Base-by-base conservation (phyloP, 92 coral and sea anemone genomes). In the Bergia puertoricense region DNA sequence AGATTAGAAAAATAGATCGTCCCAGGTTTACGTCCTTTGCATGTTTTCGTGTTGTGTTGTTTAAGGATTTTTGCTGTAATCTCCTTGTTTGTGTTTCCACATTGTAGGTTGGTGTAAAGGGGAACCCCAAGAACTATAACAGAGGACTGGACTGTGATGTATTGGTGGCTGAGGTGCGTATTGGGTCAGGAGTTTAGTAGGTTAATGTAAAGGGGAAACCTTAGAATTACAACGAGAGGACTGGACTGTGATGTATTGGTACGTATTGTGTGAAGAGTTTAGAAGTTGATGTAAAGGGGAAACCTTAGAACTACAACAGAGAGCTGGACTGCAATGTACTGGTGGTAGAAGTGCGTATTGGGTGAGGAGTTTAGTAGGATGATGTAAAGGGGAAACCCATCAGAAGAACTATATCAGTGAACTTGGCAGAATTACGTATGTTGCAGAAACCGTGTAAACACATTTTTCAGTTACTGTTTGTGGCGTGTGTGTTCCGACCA, bases 161-260 rank as follows among this genome's bases (percentile, higher is more conserved):
- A 39, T 95, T 97, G n/a, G 99, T 97, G n/a, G 99, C 99, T 68
- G 99, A 97, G 97, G 99, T 96, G 57, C 40, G 91, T 68, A n/a
- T 79, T 13, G 36, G 6, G 65, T 56, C 18, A 56, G 51, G 51
- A 46, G 51, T 46, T 46, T 6, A 46, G 51, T 46, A 46, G 5
- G 3, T 46, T 46, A 9, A 3, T 46, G 51, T 46, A 6, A 46
- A 46, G 51, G 7, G 51, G 5, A 3, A 46, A 3, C 51, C 51
- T 0, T 46, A 46, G 51, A 46, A 46, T 9, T 46, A 9, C 8
- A 46, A 46, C 51, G 30, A 46, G 51, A 46, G 51, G 51, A 0
- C 8, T 46, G 51, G 51, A 46, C 51, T 46, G 51, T 46, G 51
- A 46, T 46, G 51, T 3, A 46, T 9, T 46, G 51, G 51, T 46